These are phyloP conservation scores for Batillaria attramentaria DNA, from an alignment of 1,140 invertebrate species.

Conservation along the genomic window DNA sequence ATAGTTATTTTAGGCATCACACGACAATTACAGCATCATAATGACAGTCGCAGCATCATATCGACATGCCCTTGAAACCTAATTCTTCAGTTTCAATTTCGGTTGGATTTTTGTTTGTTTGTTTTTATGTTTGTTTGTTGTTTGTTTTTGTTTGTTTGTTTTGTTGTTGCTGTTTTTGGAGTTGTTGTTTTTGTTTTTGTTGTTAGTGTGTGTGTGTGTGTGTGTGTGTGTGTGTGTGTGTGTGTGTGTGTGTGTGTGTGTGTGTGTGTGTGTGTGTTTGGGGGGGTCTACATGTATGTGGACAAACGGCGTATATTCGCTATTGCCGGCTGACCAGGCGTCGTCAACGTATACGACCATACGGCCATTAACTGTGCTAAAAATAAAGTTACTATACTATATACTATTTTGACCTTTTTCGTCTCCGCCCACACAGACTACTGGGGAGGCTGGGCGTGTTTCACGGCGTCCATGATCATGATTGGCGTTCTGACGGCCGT, in stretches of 20 bases:
- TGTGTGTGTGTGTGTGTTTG: neutral
- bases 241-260: neutral
- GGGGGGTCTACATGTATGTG: no score
- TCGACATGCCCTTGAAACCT: no score
- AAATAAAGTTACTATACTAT: neutral
- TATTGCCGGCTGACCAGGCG: no score
- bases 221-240: neutral
- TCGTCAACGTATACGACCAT: no score
- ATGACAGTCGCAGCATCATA: no score
- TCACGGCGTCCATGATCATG: constrained; percentile 91
- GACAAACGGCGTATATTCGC: no score
- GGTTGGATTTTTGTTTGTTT: no score
- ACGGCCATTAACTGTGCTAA: neutral
- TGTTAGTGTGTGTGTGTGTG: neutral
- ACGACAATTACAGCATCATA: no score
- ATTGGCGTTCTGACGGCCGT: constrained; percentile 96
- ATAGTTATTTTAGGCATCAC: no score
- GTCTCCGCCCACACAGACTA: constrained; percentile 61
- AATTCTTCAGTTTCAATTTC: no score
- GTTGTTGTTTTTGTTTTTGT: neutral
- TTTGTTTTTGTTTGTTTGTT: neutral
- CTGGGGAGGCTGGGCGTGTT: constrained; percentile 92
- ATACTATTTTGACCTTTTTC: constrained; percentile 18
- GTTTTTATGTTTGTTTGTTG: neutral
- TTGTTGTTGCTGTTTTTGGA: neutral